Evolutionary conservation across 2,888 invertebrate genomes (phyloP).

Genomic region (Phyto melanocephala): DNA sequence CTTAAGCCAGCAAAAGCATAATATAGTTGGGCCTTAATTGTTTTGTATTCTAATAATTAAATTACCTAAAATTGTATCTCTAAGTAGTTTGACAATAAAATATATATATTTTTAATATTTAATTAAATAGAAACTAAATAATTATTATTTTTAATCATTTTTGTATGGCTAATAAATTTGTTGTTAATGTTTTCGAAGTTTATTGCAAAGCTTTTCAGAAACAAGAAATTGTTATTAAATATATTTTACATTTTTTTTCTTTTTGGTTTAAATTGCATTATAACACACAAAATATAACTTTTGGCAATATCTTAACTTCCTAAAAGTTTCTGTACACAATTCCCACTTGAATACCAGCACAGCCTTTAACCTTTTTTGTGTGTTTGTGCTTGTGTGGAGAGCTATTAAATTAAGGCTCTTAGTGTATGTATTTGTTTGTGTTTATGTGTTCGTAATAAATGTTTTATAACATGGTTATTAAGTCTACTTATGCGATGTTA

Average conservation of each 20-base stretch:
- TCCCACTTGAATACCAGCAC: constrained; percentile 16
- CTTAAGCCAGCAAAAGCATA: too few relatives aligned
- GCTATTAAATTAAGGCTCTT: constrained; percentile 55
- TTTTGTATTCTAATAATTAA: too few relatives aligned
- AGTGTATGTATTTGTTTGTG: constrained; percentile 49
- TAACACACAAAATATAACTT: constrained; percentile 7
- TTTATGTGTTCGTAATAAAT: constrained; percentile 60
- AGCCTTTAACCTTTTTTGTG: constrained; percentile 38
- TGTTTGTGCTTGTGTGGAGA: constrained; percentile 19
- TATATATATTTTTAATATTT: too few relatives aligned
- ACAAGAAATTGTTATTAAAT: constrained; percentile 32
- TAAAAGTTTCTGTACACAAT: neutral
- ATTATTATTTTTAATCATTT: too few relatives aligned
- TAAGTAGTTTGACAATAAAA: neutral
- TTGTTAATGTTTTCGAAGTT: constrained; percentile 4
- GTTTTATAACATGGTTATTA: constrained; percentile 74
- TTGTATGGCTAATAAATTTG: constrained; percentile 19
- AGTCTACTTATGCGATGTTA: constrained; percentile 76
- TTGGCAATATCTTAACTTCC: neutral
- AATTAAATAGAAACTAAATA: too few relatives aligned
- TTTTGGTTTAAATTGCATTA: constrained; percentile 16
- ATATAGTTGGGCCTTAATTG: too few relatives aligned
- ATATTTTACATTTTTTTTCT: too few relatives aligned
- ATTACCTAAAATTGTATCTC: too few relatives aligned
- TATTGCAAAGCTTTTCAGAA: constrained; percentile 9